Conservation (phyloP, 2,888 invertebrate species). For the Epinotia nisella region DNA sequence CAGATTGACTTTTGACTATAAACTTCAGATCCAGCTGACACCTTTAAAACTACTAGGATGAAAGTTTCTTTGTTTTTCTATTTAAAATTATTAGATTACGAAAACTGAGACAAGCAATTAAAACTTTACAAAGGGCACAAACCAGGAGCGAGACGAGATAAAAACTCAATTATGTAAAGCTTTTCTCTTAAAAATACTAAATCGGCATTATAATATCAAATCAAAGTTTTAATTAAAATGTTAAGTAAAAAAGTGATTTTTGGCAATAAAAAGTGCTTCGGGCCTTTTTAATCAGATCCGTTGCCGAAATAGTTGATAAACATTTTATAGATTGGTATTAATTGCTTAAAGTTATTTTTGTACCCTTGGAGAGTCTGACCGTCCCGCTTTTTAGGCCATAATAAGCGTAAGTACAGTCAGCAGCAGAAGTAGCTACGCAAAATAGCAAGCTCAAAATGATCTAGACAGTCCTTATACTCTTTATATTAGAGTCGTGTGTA, state of each 20-base stretch:
- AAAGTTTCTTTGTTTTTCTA: background rate
- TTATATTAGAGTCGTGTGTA: too few relatives aligned
- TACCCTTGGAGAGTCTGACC: too few relatives aligned
- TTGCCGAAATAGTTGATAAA: too few relatives aligned
- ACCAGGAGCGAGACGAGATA: constrained; percentile 32
- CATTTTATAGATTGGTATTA: too few relatives aligned
- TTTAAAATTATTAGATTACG: constrained; percentile 13
- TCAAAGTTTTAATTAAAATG: constrained; percentile 35
- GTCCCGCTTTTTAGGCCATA: too few relatives aligned
- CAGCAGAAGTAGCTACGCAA: too few relatives aligned
- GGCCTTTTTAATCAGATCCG: too few relatives aligned
- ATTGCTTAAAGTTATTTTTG: too few relatives aligned
- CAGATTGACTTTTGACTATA: background rate
- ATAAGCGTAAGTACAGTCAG: too few relatives aligned
- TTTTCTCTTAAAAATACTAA: constrained; percentile 26
- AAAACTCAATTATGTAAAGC: constrained; percentile 36
- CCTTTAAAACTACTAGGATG: background rate
- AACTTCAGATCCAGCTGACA: background rate
- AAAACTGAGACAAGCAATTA: constrained; percentile 37
- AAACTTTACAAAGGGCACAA: constrained; percentile 40
- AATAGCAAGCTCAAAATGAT: too few relatives aligned
- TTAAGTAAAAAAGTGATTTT: background rate
- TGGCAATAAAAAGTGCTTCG: background rate
- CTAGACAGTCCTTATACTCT: too few relatives aligned
- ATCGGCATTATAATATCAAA: constrained; percentile 18